A percentile compares a stretch with the other conserved stretches of the same genome.
phyloP scores from a whole-genome alignment of 2,797 vertebrate genomes.

The Lagorchestes hirsutus region DNA sequence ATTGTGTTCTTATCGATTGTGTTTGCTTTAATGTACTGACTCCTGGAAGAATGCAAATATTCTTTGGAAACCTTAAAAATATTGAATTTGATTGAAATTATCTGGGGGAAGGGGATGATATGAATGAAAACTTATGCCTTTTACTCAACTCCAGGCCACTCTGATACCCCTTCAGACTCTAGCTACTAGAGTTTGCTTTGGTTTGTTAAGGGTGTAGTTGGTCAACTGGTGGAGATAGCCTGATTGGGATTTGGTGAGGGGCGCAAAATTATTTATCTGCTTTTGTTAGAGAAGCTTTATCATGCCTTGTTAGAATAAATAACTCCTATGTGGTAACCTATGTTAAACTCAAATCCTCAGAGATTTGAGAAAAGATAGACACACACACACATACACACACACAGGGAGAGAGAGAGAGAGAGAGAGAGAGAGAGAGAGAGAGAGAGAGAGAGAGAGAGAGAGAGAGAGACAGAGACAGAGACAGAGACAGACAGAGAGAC shows the following conservation, averaged over 20 bases:
- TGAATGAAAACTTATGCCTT: background rate
- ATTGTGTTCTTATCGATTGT: background rate
- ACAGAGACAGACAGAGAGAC: background rate
- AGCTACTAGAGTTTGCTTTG: background rate
- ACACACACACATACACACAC: too few relatives aligned
- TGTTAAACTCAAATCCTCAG: background rate
- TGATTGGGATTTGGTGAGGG: background rate
- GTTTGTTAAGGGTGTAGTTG: background rate
- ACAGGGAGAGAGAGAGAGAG: background rate
- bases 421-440: background rate
- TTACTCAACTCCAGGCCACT: background rate
- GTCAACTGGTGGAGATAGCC: too few relatives aligned
- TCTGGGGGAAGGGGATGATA: background rate
- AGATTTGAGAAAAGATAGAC: too few relatives aligned
- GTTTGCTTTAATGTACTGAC: slow-evolving; percentile 11
- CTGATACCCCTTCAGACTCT: background rate
- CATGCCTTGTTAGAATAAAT: slow-evolving; percentile 21
- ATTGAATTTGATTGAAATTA: background rate
- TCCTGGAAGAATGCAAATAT: background rate
- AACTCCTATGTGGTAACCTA: background rate
- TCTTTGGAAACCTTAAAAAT: background rate
- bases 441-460: background rate
- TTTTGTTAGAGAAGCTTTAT: slow-evolving; percentile 2
- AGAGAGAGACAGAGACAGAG: background rate
- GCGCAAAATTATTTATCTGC: background rate